Percentiles rank a stretch among this genome's conserved stretches.
Evolutionary conservation across 2,888 invertebrate species (phyloP).

Genomic region (Steinernema hermaphroditum): DNA sequence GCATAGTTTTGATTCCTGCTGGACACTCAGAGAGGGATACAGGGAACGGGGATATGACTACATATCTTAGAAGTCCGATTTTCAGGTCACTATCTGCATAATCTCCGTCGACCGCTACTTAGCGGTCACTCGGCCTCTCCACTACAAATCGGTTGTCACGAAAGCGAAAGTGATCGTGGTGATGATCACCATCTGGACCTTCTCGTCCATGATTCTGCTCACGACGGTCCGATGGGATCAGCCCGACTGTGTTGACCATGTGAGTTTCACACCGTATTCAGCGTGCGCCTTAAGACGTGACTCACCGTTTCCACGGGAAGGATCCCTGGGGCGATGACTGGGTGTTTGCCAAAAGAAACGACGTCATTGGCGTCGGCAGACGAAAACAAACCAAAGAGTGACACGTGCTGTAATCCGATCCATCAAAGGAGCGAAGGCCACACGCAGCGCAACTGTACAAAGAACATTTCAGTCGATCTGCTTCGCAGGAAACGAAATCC

Average conservation of each 20-base stretch:
- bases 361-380: no score
- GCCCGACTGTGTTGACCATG: constrained; percentile 53
- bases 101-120: constrained; percentile 68
- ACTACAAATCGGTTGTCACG: constrained; percentile 65
- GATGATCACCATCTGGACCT: constrained; percentile 63
- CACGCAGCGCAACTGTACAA: not conserved
- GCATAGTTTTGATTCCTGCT: no score
- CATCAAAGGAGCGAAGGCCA: no score
- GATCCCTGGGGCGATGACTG: no score
- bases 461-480: constrained; percentile 48
- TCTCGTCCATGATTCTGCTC: constrained; percentile 61
- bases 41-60: no score
- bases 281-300: no score
- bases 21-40: no score
- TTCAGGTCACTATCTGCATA: constrained; percentile 71
- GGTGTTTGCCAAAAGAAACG: no score
- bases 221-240: constrained; percentile 64
- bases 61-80: no score
- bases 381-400: no score
- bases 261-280: constrained; percentile 36
- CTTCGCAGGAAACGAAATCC: constrained; percentile 64
- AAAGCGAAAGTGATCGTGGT: constrained; percentile 59
- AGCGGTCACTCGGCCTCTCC: constrained; percentile 65
- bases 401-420: no score
- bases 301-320: no score